Evolutionary conservation across 1,140 invertebrate genomes (phyloP).

Genomic region (Drosophila teissieri): DNA sequence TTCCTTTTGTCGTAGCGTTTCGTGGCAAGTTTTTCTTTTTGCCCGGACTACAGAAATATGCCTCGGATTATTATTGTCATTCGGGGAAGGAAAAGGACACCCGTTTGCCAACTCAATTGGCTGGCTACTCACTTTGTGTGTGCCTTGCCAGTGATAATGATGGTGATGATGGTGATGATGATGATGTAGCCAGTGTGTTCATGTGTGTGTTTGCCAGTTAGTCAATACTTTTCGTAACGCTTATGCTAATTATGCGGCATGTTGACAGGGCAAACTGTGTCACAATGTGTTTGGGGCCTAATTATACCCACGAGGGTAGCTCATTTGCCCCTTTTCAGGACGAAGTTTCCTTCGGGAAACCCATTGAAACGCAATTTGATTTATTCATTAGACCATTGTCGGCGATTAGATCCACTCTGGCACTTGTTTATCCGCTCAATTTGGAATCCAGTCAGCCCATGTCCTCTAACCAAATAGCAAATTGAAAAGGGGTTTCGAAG

Average conservation of each 20-base stretch:
- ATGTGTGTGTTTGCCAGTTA: constrained; percentile 36
- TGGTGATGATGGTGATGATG: no score
- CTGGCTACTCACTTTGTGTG: constrained; percentile 16
- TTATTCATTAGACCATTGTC: constrained; percentile 53
- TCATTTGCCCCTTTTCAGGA: background rate
- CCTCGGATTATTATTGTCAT: constrained; percentile 64
- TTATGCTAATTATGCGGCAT: constrained; percentile 78
- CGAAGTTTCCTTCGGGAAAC: constrained; percentile 9
- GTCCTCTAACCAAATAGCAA: constrained; percentile 70
- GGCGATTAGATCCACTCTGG: constrained; percentile 37
- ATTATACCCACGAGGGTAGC: constrained; percentile 59
- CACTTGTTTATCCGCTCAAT: constrained; percentile 70
- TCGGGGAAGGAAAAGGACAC: constrained; percentile 1
- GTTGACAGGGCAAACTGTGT: constrained; percentile 71
- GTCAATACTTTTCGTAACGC: constrained; percentile 75
- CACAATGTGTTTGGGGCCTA: constrained; percentile 57
- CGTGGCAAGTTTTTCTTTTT: constrained; percentile 66
- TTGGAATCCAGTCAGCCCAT: constrained; percentile 47
- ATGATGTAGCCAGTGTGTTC: constrained; percentile 5
- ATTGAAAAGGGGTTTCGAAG: constrained; percentile 64
- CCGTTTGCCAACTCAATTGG: constrained; percentile 27
- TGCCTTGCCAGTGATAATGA: background rate
- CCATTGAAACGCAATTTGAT: constrained; percentile 47
- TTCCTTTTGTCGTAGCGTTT: constrained; percentile 70
- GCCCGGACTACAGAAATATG: constrained; percentile 57